These are phyloP conservation scores for Stenchaetothrips biformis DNA, from an alignment of 2,888 invertebrate genomes.

Conservation along the genomic window DNA sequence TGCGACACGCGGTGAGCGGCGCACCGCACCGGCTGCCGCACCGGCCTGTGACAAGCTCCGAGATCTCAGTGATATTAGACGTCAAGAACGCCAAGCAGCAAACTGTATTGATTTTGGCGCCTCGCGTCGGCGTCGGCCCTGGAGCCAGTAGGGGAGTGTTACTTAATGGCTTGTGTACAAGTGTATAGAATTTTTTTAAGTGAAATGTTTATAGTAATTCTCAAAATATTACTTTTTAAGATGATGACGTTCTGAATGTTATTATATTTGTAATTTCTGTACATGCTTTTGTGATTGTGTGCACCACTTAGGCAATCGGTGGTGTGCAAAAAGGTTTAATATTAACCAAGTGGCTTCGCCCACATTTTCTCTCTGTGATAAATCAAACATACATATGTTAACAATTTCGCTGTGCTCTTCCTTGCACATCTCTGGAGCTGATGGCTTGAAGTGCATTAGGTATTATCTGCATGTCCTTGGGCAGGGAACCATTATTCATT, in stretches of 20 bases:
- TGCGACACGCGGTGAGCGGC: neutral
- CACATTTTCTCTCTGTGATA: slow-evolving; percentile 5
- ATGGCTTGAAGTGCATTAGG: neutral
- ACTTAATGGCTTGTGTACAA: too few species aligned
- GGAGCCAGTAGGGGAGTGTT: too few species aligned
- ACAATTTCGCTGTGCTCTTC: neutral
- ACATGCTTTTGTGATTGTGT: neutral
- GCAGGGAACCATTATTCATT: neutral
- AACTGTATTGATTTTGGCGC: too few species aligned
- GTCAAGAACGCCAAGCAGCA: too few species aligned
- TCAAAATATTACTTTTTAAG: neutral
- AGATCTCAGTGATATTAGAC: slow-evolving; percentile 18
- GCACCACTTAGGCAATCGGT: neutral
- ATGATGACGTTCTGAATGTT: neutral
- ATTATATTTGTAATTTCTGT: neutral
- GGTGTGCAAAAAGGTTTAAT: neutral
- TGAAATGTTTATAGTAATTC: neutral
- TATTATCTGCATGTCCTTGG: neutral
- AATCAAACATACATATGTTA: neutral
- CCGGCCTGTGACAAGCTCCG: neutral
- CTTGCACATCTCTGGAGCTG: neutral
- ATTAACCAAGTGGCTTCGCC: neutral
- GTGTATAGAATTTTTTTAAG: too few species aligned
- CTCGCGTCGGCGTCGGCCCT: too few species aligned
- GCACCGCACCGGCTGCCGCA: too few species aligned